Conservation (phyloP, 1,140 invertebrate species). For the Bombus superbus region DNA sequence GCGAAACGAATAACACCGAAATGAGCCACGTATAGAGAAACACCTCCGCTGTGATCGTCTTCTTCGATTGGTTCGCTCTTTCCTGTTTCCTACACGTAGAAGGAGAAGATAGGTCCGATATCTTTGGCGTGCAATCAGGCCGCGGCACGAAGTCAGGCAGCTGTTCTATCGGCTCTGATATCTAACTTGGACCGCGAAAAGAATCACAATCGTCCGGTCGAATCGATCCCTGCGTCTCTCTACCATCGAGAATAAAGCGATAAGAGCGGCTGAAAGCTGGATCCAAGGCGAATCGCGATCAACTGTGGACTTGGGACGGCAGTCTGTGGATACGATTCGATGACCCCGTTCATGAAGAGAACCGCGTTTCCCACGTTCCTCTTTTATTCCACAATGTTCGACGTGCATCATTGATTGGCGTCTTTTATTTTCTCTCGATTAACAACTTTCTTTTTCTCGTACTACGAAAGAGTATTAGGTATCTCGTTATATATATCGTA, state of each 20-base stretch:
- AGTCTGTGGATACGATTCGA: conserved; percentile 28
- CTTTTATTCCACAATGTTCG: background rate
- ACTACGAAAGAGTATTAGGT: background rate
- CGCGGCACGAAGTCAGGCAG: conserved; percentile 59
- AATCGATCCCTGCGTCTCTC: conserved; percentile 40
- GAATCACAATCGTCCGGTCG: conserved; percentile 61
- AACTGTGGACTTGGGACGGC: conserved; percentile 12
- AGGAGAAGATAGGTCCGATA: conserved; percentile 58
- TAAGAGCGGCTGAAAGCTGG: conserved; percentile 40
- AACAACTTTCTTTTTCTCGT: background rate
- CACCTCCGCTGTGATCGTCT: background rate
- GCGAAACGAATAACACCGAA: background rate
- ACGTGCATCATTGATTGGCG: conserved; percentile 20
- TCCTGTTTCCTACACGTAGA: conserved; percentile 19
- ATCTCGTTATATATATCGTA: no score
- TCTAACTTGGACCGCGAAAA: conserved; percentile 48
- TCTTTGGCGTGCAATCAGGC: conserved; percentile 57
- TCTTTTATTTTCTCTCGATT: conserved; percentile 21
- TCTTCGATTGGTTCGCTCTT: conserved; percentile 13
- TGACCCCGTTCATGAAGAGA: conserved; percentile 18
- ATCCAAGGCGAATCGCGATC: conserved; percentile 25
- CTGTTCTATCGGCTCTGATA: conserved; percentile 57
- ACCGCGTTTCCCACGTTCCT: background rate
- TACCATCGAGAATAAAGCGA: conserved; percentile 56
- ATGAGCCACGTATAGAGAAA: conserved; percentile 7